A percentile compares a stretch with the other conserved stretches of the same genome.
Conservation (phyloP, 1,140 invertebrate genomes). For the Zaprionus camerounensis region DNA sequence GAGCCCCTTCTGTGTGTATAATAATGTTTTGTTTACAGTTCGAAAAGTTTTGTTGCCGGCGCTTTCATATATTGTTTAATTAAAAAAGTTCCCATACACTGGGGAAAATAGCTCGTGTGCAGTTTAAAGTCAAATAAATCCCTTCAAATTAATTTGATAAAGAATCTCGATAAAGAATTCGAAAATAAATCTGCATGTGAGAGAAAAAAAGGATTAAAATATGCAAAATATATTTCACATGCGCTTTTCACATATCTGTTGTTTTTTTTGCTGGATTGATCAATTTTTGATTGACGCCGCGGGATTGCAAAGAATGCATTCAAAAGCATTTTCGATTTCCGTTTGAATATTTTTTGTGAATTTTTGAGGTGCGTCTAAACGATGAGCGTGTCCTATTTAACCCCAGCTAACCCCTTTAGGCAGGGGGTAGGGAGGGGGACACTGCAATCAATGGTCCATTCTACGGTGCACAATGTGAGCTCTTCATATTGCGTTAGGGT, state of each 20-base stretch:
- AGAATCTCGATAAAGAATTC: background rate
- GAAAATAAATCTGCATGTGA: background rate
- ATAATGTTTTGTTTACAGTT: slow-evolving; percentile 65
- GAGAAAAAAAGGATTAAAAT: background rate
- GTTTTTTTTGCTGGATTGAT: slow-evolving; percentile 3
- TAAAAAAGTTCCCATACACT: slow-evolving; percentile 62
- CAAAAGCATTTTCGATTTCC: background rate
- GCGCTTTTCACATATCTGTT: background rate
- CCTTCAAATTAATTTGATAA: background rate
- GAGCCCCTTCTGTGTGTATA: slow-evolving; percentile 12
- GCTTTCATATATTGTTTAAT: slow-evolving; percentile 75
- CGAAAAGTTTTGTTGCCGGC: slow-evolving; percentile 57
- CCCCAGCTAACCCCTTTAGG: slow-evolving; percentile 1
- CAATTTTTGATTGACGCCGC: slow-evolving; percentile 15
- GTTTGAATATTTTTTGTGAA: slow-evolving; percentile 7
- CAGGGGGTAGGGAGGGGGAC: background rate
- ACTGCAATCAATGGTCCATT: slow-evolving; percentile 69
- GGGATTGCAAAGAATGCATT: slow-evolving; percentile 6
- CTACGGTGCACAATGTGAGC: slow-evolving; percentile 23
- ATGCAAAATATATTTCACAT: background rate
- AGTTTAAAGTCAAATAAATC: background rate
- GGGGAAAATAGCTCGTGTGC: slow-evolving; percentile 14
- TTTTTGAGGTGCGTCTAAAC: slow-evolving; percentile 11
- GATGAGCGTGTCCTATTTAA: background rate
- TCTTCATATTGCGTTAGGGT: slow-evolving; percentile 30